Evolutionary conservation across 2,113 vertebrate genomes (phyloP).

Genomic region (Argyrosomus japonicus): DNA sequence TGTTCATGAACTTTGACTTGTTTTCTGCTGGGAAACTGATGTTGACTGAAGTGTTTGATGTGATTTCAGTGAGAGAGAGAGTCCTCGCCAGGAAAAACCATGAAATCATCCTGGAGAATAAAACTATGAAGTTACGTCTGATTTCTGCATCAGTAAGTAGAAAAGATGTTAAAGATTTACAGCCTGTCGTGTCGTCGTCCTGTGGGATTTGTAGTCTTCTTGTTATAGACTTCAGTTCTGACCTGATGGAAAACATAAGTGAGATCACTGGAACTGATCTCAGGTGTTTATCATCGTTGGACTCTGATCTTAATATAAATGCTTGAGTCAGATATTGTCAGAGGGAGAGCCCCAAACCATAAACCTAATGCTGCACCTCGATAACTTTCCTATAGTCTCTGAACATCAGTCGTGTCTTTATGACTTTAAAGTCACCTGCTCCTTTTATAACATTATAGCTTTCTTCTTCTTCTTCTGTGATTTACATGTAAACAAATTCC

Average conservation of each 20-base stretch:
- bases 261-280: too few species aligned
- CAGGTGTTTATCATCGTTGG: too few species aligned
- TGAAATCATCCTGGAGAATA: slow-evolving; percentile 73
- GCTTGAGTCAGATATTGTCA: too few species aligned
- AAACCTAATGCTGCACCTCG: too few species aligned
- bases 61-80: slow-evolving; percentile 78
- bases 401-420: neutral
- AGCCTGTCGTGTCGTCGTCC: too few species aligned
- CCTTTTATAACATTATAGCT: too few species aligned
- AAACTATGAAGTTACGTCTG: slow-evolving; percentile 78
- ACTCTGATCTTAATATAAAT: too few species aligned
- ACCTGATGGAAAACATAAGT: too few species aligned
- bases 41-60: neutral
- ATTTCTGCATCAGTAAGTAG: slow-evolving; percentile 25
- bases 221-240: neutral
- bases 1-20: too few species aligned
- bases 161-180: neutral
- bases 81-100: slow-evolving; percentile 85
- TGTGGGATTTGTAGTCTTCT: neutral
- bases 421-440: neutral
- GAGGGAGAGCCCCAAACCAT: too few species aligned
- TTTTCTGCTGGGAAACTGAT: neutral
- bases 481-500: neutral
- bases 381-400: too few species aligned
- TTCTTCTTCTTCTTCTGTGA: neutral